These are phyloP conservation scores for Trypoxylon attenuatum DNA, from an alignment of 2,888 invertebrate genomes.

Conservation along the genomic window DNA sequence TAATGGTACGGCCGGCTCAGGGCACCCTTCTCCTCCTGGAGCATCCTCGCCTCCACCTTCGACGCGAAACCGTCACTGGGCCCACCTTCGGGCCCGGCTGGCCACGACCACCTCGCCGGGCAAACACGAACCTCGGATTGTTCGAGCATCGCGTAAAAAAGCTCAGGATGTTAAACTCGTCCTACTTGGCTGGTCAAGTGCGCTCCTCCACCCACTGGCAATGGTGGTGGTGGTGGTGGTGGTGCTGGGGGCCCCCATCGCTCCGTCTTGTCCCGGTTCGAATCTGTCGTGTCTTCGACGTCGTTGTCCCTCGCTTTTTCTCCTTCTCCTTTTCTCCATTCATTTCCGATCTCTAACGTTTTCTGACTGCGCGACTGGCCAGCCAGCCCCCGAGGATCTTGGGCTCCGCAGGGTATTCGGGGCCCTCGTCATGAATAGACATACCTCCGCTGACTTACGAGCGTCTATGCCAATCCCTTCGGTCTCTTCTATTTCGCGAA, in stretches of 20 bases:
- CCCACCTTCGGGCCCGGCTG: constrained; percentile 46
- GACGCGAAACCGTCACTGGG: neutral
- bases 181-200: constrained; percentile 37
- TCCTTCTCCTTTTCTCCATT: constrained; percentile 6
- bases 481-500: neutral
- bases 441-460: neutral
- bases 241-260: neutral
- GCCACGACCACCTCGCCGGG: constrained; percentile 23
- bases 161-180: constrained; percentile 61
- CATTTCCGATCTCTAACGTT: constrained; percentile 23
- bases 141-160: constrained; percentile 71
- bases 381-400: neutral
- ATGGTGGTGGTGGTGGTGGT: no score
- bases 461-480: neutral
- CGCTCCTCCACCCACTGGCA: neutral
- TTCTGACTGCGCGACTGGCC: neutral
- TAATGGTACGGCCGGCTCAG: constrained; percentile 66
- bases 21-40: constrained; percentile 46
- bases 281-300: neutral
- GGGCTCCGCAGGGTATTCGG: neutral
- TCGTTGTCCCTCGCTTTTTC: neutral
- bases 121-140: constrained; percentile 49
- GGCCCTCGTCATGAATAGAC: neutral
- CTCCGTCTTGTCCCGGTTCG: neutral
- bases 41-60: constrained; percentile 6